Base-by-base conservation (phyloP, 2,113 vertebrate species). In the Osmerus mordax region DNA sequence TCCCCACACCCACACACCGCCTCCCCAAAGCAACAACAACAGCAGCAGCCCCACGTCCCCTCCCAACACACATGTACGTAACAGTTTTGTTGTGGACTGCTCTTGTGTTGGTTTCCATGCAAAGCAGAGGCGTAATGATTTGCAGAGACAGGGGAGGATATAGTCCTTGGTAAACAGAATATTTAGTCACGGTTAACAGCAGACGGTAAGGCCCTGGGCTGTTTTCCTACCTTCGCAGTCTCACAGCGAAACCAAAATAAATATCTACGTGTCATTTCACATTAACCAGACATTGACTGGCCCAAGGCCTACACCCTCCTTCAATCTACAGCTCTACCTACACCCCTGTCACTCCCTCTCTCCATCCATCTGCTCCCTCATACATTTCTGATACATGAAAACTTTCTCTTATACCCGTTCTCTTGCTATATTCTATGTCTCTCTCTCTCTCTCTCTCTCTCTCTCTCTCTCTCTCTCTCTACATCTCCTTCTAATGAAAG, bases 161-260 rank as follows among this genome's bases (percentile, higher is more conserved):
- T 6, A 53, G 58, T 18, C 5, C 16, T 32, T 56, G 12, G 41
- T 23, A 70, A 41, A 59, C 68, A 47, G 11, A 41, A 59, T 70
- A 69, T 69, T 29, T 69, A 64, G 16, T 32, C 29, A 70, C 58
- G 69, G 36, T 51, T 61, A 52, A 52, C 53, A 29, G 62, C 11
- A 15, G 12, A 15, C 1, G 23, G 19, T 19, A 7, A 4, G 23
- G 54, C 53, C 28, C 14, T 25, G 6, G 8, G 36, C 28, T 19
- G 56, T 58, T 36, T n/a, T 58, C 51, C 51, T 59, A 29, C n/a
- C 25, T 47, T 60, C 25, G 5, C 29, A 23, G 68, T 28, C 25
- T 60, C 29, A 60, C 21, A 62, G 12, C 21, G 12, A 19, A 15
- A 19, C 16, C 9, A 51, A 51, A 70, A 23, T 47, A 25, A 13